Evolutionary conservation across 1,140 invertebrate genomes (phyloP), one percentile per base, ranked within the genome.

Genomic region (Adoxophyes honmai): DNA sequence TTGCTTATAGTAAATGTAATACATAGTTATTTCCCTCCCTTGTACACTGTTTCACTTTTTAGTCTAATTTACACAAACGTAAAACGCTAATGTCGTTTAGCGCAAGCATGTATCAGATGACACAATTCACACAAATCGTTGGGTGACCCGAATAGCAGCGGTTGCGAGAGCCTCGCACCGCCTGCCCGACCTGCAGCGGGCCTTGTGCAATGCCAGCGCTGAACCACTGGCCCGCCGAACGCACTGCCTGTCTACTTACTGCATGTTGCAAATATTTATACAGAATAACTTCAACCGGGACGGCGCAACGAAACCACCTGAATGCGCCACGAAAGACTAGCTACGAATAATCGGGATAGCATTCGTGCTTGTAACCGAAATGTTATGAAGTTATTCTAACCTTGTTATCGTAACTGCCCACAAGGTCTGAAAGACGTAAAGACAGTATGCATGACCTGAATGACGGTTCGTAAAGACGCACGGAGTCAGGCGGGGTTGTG

Each of bases 111-210:
- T 78, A 78, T 81, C 70, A 81, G 79, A 83, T 85, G 82, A 75
- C 84, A 84, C 84, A 87, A 87, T 87, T 85, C 78, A 84, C 79
- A 82, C 82, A 86, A 87, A 84, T 84, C 72, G 82, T 65, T 77
- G 70, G 66, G 65, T 85, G 84, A 88, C 85, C 85, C 75, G 75
- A 86, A 86, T 87, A 80, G 75, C 73, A 64, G 63, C 68, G 75
- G 73, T 87, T 87, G 84, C 84, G 81, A 83, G 81, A 86, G 73
- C 64, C 69, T 75, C 70, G 71, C 66, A 73, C 76, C 70, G 78
- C 75, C 69, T 57, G 73, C 58, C 66, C 81, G 80, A 79, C 79
- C 79, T 75, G 78, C 69, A 57, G 59, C 70, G 62, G 77, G 75
- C 77, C 81, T 87, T 87, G 81, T 87, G 84, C 74, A 86, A 86